Evolutionary conservation across 1,140 invertebrate genomes (phyloP).

Genomic region (Saccostrea echinata): DNA sequence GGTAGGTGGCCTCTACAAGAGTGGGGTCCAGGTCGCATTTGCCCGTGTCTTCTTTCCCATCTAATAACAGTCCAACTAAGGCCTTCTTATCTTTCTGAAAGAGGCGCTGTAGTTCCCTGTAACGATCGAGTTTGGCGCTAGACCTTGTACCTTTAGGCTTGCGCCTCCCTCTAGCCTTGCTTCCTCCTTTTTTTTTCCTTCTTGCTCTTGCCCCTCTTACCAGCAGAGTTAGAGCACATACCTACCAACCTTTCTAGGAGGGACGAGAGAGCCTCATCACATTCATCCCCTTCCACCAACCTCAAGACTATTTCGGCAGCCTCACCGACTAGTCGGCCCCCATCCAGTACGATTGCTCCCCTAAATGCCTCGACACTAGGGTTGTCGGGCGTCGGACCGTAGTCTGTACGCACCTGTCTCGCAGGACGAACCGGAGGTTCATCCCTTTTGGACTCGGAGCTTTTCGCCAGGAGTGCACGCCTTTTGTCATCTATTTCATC

Average conservation of each 20-base stretch:
- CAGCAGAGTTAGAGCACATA: not conserved
- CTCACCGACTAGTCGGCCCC: not conserved
- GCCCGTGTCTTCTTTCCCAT: not conserved
- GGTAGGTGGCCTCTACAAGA: conserved; percentile 16
- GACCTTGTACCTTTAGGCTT: not conserved
- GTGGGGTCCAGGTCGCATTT: conserved; percentile 37
- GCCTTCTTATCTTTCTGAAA: conserved; percentile 1
- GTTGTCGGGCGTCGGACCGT: not conserved
- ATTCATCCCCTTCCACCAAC: not conserved
- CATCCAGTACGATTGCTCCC: not conserved
- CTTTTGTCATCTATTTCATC: too few species aligned
- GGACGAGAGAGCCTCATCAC: not conserved
- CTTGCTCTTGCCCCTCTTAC: not conserved
- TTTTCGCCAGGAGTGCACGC: not conserved
- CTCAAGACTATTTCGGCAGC: not conserved
- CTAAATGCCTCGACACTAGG: not conserved
- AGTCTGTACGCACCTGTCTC: not conserved
- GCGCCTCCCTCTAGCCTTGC: not conserved
- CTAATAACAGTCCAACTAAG: conserved; percentile 19
- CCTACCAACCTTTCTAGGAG: not conserved
- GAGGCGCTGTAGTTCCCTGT: conserved; percentile 4
- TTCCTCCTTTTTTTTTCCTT: not conserved
- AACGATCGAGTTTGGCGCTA: not conserved
- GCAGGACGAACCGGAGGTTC: not conserved
- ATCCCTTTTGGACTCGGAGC: not conserved